Base-by-base conservation (phyloP, 1,140 invertebrate genomes). In the Drosophila sproati region DNA sequence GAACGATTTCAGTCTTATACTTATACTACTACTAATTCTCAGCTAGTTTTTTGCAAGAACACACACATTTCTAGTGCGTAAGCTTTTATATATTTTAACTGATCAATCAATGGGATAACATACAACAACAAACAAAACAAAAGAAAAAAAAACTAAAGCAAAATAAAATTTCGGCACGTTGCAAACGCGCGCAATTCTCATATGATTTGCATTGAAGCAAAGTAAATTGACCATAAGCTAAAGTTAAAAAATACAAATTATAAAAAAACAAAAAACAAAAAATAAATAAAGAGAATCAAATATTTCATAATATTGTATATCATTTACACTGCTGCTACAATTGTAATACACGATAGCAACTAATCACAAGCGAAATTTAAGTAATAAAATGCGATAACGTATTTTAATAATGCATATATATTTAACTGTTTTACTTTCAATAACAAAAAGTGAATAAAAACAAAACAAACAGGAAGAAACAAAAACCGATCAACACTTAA, bases 391-490 rank as follows among this genome's bases (percentile, higher is more conserved):
- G 72, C 63, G 54, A 62, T 72, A 61, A 63, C 29, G 54, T 69
- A 67, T 72, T 72, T 79, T 50, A 80, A 45, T 74, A 71, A 70
- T 57, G 47, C 69, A 80, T 73, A 77, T 70, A 77, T 70, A 81
- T 77, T 74, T 86, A 85, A 78, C 59, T 73, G 82, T 81, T 81
- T 86, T 86, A 86, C 62, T 77, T 79, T 87, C 76, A 79, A 76
- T 77, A 86, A 72, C 51, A 67, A 67, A 31, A 67, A 60, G 41
- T 55, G 57, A 48, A 28, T 73, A 55, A 78, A 70, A 55, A 63
- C 32, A 35, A 51, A 72, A 34, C 28, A 77, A 73, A 71, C 52
- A 56, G 12, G 48, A 66, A 59, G 32, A 62, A 43, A 7, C 5
- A 52, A 61, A 74, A 63, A 72, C 43, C 47, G 50, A 82, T 51